These are phyloP conservation scores for Tenebrosternarchus preto DNA, from an alignment of 2,113 vertebrate genomes.

Conservation along the genomic window DNA sequence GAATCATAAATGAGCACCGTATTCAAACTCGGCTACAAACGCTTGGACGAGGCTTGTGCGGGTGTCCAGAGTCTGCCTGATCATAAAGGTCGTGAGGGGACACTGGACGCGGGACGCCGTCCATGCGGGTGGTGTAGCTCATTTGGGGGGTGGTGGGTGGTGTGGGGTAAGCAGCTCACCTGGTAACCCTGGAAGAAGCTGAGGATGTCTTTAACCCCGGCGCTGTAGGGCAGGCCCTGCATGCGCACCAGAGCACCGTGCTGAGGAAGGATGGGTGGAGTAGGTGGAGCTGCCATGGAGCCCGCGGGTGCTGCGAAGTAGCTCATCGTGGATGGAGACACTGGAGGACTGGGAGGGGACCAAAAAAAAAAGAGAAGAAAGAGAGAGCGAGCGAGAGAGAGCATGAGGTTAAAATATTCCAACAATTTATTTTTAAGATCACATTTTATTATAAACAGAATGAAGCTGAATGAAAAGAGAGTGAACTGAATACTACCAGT, in stretches of 20 bases:
- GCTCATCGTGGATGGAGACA: conserved; percentile 89
- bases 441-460: no score
- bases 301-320: conserved; percentile 89
- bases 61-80: no score
- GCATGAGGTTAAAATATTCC: no score
- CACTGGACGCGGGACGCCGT: no score
- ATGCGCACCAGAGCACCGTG: conserved; percentile 88
- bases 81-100: no score
- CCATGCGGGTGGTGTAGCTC: no score
- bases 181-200: conserved; percentile 97
- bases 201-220: conserved; percentile 95
- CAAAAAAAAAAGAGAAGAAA: neutral
- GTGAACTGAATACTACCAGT: no score
- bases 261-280: conserved; percentile 81
- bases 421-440: no score
- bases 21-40: no score
- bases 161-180: conserved; percentile 73
- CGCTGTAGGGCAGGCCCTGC: conserved; percentile 94
- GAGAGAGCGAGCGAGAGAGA: neutral
- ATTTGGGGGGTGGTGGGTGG: fast-evolving
- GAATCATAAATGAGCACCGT: no score
- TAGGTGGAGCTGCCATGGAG: conserved; percentile 78
- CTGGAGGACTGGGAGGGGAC: conserved; percentile 80
- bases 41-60: no score
- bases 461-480: no score